Evolutionary conservation across 2,113 vertebrate genomes (phyloP), one percentile per base, ranked within the genome.

Genomic region (Lampris megalopsis): DNA sequence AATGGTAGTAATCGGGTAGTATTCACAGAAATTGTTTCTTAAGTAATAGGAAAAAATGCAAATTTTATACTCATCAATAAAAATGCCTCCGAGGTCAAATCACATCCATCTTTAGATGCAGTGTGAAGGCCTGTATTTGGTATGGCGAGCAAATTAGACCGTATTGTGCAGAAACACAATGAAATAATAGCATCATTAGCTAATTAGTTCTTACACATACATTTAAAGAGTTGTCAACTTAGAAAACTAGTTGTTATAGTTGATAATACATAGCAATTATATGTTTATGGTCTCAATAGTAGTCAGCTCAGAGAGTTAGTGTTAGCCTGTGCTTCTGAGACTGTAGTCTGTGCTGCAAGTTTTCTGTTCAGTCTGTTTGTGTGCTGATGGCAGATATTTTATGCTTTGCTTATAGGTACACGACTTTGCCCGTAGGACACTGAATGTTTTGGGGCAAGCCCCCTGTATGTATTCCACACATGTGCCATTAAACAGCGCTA

Each of bases 401-500:
- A 59, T n/a, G 24, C 36, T 38, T 54, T 50, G 4, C 79, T 35
- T 24, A 49, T 8, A 41, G 37, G 4, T 47, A 1, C 37, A 40
- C 49, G 58, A 53, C 58, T 71, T 24, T 58, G 9, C 40, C 59
- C 38, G 9, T 61, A 53, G 43, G 57, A 47, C 42, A 54, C 35
- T 58, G 49, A 40, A 47, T 74, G 54, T 79, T 63, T 24, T 63
- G 36, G 68, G 77, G 70, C 71, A 75, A 75, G 36, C 71, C 24
- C 24, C 11, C 7, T 63, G 59, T 9, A 57, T 60, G n/a, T 24
- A 36, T 43, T 57, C 41, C 62, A 41, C 40, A 50, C 35, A 48
- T 11, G 36, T 63, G 64, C 8, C 11, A 53, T 86, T 60, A 53
- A 71, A 74, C 43, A 79, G 49, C 73, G 43, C 61, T 3, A 62